Evolutionary conservation across 2,888 invertebrate genomes (phyloP), one percentile per base, ranked within the genome.

Genomic region (Platycnemis pennipes): DNA sequence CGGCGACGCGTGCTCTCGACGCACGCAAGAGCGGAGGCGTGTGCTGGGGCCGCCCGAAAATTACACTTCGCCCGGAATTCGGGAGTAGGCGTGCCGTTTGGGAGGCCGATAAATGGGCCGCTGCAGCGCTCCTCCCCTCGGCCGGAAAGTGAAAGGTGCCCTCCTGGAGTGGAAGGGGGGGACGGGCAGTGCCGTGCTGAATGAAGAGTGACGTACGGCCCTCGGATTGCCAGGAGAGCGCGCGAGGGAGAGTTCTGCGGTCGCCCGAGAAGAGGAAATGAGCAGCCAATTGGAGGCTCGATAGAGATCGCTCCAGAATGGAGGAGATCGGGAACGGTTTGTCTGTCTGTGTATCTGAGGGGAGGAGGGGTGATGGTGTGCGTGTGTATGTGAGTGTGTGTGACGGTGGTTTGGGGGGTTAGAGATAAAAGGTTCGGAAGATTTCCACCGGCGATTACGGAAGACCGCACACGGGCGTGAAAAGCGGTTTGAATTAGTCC

Each of bases 401-500:
- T 22, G 46, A n/a, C 7, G 0, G 42, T 7, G 87, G 22, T 37
- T 22, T 42, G 2, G 3, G 0, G n/a, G 19, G 77, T 13, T 13
- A n/a, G 8, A 44, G 87, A 87, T n/a, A 45, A 46, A 87, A 87
- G 7, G n/a, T 26, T 0, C 1, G n/a, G 87, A 87, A 46, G 44
- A 87, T 87, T 46, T 87, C 46, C 45, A 26, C 87, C 45, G 26
- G 45, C 45, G 44, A 87, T 87, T 87, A 87, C 46, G 26, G 44
- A 87, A 46, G 46, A 46, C 87, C 22, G 3, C 87, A 44, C 45
- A 87, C 44, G 46, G 87, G 87, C 87, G 87, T 87, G 87, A 87
- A 87, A 87, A 77, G 87, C 46, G 44, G 44, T 87, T 87, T 87
- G n/a, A 87, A 87, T 87, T 87, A 87, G 87, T 26, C 46, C 45